Evolutionary conservation across 2,113 vertebrate genomes (phyloP).

Genomic region (Monarcha castaneiventris): DNA sequence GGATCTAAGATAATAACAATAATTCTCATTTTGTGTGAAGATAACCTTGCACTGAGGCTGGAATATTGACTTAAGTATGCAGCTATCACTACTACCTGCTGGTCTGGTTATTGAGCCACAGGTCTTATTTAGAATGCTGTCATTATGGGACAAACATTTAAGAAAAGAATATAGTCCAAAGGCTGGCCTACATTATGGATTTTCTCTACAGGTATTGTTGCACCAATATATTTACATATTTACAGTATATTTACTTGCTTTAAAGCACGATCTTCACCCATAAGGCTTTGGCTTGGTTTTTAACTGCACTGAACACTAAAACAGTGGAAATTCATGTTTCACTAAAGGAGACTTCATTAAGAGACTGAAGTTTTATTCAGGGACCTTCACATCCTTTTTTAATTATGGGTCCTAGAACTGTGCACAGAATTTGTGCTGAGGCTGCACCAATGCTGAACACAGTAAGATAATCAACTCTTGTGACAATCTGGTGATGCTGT

Average conservation of each 20-base stretch:
- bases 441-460: background rate
- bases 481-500: background rate
- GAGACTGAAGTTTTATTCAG: background rate
- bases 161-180: background rate
- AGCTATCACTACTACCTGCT: background rate
- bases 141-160: background rate
- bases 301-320: background rate
- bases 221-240: background rate
- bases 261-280: background rate
- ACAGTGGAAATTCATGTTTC: background rate
- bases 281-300: background rate
- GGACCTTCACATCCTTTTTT: background rate
- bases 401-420: background rate
- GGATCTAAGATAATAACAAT: background rate
- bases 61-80: background rate
- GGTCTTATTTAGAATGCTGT: background rate
- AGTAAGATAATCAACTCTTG: background rate
- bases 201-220: background rate
- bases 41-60: background rate
- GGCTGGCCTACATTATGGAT: background rate
- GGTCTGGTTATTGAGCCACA: background rate
- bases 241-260: background rate
- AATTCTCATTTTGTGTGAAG: background rate
- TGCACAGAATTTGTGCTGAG: background rate
- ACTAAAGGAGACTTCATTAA: background rate